phyloP scores from a whole-genome alignment of 2,797 vertebrate genomes.

The Sparus aurata region DNA sequence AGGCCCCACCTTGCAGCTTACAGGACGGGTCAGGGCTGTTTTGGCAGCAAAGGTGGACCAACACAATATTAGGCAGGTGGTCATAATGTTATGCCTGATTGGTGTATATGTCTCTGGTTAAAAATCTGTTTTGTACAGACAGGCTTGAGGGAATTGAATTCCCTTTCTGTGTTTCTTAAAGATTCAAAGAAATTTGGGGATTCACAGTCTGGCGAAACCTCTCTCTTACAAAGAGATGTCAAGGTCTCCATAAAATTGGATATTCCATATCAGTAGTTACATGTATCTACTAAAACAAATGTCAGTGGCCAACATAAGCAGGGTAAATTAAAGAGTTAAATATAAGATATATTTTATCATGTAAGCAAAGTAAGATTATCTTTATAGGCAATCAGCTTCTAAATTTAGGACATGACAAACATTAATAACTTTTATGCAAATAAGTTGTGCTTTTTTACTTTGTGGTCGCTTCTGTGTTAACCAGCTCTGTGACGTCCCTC shows the following conservation, averaged over 20 bases:
- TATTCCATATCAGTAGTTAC: constrained; percentile 3
- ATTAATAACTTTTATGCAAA: constrained; percentile 7
- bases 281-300: neutral
- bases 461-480: constrained; percentile 3
- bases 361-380: constrained; percentile 5
- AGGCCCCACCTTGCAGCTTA: too few species aligned
- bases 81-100: too few species aligned
- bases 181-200: constrained; percentile 5
- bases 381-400: neutral
- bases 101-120: neutral
- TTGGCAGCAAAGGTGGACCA: too few species aligned
- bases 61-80: too few species aligned
- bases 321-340: neutral
- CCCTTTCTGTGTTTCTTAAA: constrained; percentile 7
- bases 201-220: constrained; percentile 32
- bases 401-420: neutral
- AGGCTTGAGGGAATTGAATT: constrained; percentile 9
- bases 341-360: neutral
- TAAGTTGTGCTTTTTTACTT: neutral
- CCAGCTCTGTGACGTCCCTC: constrained; percentile 21
- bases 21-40: too few species aligned
- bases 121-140: constrained; percentile 11
- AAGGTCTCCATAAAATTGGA: neutral
- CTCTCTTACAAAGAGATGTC: neutral
- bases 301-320: neutral